Evolutionary conservation across 2,113 vertebrate species (phyloP), one percentile per base, ranked within the genome.

Genomic region (Ursus arctos): DNA sequence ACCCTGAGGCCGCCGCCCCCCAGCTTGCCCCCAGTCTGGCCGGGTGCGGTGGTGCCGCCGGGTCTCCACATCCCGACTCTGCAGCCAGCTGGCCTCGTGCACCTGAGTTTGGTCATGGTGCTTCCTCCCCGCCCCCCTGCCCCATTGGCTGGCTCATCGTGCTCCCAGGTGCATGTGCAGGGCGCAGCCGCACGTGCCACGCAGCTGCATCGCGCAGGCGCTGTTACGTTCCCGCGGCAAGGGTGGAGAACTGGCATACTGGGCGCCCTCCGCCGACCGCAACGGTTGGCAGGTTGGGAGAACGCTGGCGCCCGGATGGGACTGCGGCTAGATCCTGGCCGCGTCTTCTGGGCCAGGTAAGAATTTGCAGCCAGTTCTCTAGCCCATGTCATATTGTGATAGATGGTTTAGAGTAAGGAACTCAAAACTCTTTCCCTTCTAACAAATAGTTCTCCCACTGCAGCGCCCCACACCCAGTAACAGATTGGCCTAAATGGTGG

Each of bases 71-170:
- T 14, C 36, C 15, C 0, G 13, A 16, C 24, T 13, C 33, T 6
- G 6, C 0, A 2, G 19, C 1, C 4, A 0, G 15, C 24, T 0
- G 14, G 33, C 67, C 11, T 61, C 1, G 2, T n/a, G 26, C 28
- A 24, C 19, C 8, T 13, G 0, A 3, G 2, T 1, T 22, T 0
- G 40, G 1, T 22, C 22, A 1, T 13, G 0, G 2, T 0, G 22
- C 61, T 57, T 77, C 26, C n/a, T 7, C 21, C 31, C 7, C 1
- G 18, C 13, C 14, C 13, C 2, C 63, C 26, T 4, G 14, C 26
- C 26, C 55, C 31, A 6, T 9, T 0, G 9, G 36, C 7, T 1
- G 11, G 4, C 28, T 31, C 1, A 0, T 0, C 2, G 7, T 7
- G 22, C 21, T 59, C 3, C 40, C 36, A 5, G 47, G 40, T 4